Percentiles rank a stretch among this genome's conserved stretches.
phyloP scores from a whole-genome alignment of 2,113 vertebrate genomes.

The Aegypius monachus region DNA sequence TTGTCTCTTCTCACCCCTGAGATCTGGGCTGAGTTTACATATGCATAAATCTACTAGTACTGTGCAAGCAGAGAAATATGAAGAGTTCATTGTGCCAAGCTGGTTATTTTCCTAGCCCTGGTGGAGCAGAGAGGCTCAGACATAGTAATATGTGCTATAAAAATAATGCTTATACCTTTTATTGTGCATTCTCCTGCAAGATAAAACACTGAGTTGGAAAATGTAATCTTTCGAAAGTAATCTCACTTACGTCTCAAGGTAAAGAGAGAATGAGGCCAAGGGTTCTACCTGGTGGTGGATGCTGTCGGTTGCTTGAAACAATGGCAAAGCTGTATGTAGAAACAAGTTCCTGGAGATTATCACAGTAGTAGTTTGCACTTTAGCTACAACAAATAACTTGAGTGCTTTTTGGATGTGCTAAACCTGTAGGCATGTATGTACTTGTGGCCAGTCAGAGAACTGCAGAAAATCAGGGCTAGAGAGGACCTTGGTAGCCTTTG shows the following conservation, averaged over 20 bases:
- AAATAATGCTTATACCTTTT: neutral
- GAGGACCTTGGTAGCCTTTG: neutral
- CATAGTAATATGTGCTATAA: neutral
- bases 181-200: neutral
- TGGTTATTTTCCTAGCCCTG: neutral
- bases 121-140: neutral
- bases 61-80: neutral
- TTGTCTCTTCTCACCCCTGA: neutral
- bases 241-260: neutral
- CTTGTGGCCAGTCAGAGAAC: neutral
- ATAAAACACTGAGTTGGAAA: neutral
- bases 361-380: neutral
- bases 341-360: neutral
- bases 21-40: neutral
- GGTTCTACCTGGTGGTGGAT: neutral
- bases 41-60: neutral
- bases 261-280: accelerated
- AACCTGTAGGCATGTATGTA: neutral
- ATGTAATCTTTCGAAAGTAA: neutral
- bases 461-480: neutral
- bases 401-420: neutral
- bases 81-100: neutral
- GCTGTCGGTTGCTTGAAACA: neutral
- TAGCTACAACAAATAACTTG: neutral
- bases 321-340: neutral